A percentile compares a stretch with the other conserved stretches of the same genome.
phyloP scores from a whole-genome alignment of 2,797 vertebrate species.

The Sebastes taczanowskii region DNA sequence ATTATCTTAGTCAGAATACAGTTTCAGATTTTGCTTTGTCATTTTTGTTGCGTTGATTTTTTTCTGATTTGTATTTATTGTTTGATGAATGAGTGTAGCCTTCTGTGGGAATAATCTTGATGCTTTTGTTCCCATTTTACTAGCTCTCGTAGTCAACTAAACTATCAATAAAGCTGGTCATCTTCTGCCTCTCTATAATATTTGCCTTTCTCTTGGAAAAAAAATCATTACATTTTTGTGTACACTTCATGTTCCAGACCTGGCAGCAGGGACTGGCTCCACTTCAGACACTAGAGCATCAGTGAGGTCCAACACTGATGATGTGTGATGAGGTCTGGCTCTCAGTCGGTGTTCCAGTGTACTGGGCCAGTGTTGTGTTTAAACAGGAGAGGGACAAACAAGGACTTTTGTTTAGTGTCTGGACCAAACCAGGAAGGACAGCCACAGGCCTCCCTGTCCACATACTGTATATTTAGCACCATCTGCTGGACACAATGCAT shows the following conservation, averaged over 20 bases:
- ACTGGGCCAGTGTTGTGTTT: no score
- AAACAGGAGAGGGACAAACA: not conserved
- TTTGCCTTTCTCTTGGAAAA: not conserved
- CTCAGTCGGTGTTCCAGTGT: not conserved
- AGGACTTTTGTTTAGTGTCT: not conserved
- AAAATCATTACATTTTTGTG: not conserved
- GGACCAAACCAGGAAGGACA: not conserved
- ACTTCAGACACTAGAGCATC: not conserved
- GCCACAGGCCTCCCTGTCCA: no score
- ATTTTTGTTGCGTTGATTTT: not conserved
- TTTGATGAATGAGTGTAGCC: not conserved
- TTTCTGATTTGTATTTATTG: slow-evolving; percentile 40
- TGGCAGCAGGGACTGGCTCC: not conserved
- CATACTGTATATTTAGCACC: not conserved
- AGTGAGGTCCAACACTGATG: no score
- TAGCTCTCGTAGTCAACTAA: not conserved
- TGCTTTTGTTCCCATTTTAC: slow-evolving; percentile 4
- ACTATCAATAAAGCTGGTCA: slow-evolving; percentile 23
- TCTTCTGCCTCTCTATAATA: not conserved
- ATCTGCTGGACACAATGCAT: slow-evolving; percentile 17
- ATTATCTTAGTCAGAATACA: not conserved
- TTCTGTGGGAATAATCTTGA: not conserved
- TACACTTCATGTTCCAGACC: not conserved
- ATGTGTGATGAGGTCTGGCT: not conserved
- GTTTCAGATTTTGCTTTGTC: not conserved